Percentiles rank a stretch among this genome's conserved stretches.
Evolutionary conservation across 1,140 invertebrate genomes (phyloP).

Genomic region (Pseudoatta argentina): DNA sequence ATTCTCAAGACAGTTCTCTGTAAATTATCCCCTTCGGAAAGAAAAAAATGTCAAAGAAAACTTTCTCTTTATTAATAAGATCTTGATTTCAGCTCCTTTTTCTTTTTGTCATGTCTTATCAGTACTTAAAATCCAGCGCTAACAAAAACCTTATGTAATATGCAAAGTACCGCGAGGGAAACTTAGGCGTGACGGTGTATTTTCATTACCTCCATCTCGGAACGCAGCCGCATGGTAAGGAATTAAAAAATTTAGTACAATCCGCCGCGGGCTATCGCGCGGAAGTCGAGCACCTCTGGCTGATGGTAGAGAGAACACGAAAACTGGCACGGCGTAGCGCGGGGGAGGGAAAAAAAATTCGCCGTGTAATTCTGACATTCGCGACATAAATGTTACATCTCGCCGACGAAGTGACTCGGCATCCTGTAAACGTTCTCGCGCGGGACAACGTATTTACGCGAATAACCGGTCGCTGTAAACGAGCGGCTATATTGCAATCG

Average conservation of each 20-base stretch:
- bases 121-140: conserved; percentile 27
- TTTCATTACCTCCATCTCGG: conserved; percentile 55
- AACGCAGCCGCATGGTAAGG: not conserved
- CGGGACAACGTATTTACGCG: not conserved
- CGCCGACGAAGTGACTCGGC: conserved; percentile 44
- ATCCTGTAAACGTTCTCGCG: conserved; percentile 31
- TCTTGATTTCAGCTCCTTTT: not conserved
- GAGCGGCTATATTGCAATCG: conserved; percentile 34
- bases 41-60: not conserved
- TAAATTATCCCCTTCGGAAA: conserved; percentile 11
- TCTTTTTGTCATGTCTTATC: not conserved
- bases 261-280: conserved; percentile 62
- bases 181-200: not conserved
- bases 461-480: conserved; percentile 11
- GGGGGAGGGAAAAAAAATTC: conserved; percentile 23
- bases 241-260: conserved; percentile 73
- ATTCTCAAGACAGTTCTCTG: not conserved
- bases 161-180: conserved; percentile 7
- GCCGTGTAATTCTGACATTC: conserved; percentile 59
- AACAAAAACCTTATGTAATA: conserved; percentile 18
- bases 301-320: not conserved
- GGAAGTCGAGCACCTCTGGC: conserved; percentile 56
- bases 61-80: not conserved
- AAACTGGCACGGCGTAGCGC: not conserved
- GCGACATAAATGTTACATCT: conserved; percentile 64